Evolutionary conservation across 2,888 invertebrate species (phyloP), one percentile per base, ranked within the genome.

Genomic region (Ceriagrion tenellum): DNA sequence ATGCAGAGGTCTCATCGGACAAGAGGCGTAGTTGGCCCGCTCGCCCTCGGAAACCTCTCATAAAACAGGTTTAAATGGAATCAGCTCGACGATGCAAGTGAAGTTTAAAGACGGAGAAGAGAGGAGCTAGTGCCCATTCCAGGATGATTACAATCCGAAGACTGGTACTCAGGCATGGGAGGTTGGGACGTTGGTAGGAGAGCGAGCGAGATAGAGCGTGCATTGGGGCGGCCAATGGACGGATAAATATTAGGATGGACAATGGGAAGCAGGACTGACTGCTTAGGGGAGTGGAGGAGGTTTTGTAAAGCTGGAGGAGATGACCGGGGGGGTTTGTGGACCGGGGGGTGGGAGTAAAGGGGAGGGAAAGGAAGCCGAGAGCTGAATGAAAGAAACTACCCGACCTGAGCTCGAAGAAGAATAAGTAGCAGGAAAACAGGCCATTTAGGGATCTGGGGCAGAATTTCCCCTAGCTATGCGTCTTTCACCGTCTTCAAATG

Each of bases 31-130:
- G 30, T 81, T 35, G 81, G 81, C 81, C 81, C 30, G 26, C 81
- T 81, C 69, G 26, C 69, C 69, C 69, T 69, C 35, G 35, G 81
- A 81, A 81, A 35, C 30, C 81, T 81, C 81, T 81, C 81, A 81
- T 81, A 81, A 81, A 81, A 81, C 81, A 81, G 81, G 81, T 81
- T 81, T 81, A 81, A 81, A 81, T 81, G 81, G 81, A 35, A 81
- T 81, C 30, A 35, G 81, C 35, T 35, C 35, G 81, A 10, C 81
- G 81, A 35, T 81, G 81, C 81, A 35, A 81, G 69, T n/a, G 69
- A n/a, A n/a, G n/a, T n/a, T 69, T 69, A 69, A 69, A 35, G 30
- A 81, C 81, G 81, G 81, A 81, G 81, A 81, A 35, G n/a, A 8
- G 26, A 13, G 30, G 81, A 81, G 81, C 35, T 35, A 20, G 69